A percentile compares a stretch with the other conserved stretches of the same genome.
Evolutionary conservation across 2,888 invertebrate species (phyloP).

Genomic region (Phalera bucephala): DNA sequence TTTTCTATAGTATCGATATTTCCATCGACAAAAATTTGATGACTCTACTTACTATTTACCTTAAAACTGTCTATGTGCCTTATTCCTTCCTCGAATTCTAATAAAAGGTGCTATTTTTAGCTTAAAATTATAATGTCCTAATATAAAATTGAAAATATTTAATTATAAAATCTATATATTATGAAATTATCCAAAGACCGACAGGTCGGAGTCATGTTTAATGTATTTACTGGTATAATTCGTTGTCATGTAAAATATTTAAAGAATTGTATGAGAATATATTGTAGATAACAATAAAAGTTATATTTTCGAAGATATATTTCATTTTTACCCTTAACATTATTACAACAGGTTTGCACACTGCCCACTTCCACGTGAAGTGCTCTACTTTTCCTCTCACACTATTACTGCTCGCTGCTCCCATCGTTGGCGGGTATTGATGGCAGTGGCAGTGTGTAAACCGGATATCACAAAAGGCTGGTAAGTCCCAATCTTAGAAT

Average conservation of each 20-base stretch:
- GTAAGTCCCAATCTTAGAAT: too few relatives aligned
- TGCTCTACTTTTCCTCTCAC: too few relatives aligned
- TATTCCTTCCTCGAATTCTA: conserved; percentile 35
- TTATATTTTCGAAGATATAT: conserved; percentile 54
- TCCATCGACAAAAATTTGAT: conserved; percentile 46
- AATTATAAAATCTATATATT: conserved; percentile 31
- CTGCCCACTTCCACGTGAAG: too few relatives aligned
- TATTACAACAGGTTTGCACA: background rate
- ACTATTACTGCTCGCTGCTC: too few relatives aligned
- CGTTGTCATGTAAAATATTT: conserved; percentile 73
- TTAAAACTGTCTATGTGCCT: conserved; percentile 31
- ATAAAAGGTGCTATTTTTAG: conserved; percentile 57
- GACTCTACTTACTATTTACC: conserved; percentile 15
- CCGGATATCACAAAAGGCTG: too few relatives aligned
- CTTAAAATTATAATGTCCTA: conserved; percentile 29
- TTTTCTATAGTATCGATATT: conserved; percentile 70
- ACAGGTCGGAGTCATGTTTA: conserved; percentile 75
- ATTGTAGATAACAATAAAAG: conserved; percentile 78
- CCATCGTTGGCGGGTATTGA: too few relatives aligned
- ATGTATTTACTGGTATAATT: conserved; percentile 61
- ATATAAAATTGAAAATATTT: conserved; percentile 30
- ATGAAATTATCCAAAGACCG: conserved; percentile 65
- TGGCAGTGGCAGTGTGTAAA: too few relatives aligned
- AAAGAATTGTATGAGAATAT: conserved; percentile 64
- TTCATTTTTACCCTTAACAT: conserved; percentile 15